A percentile compares a stretch with the other conserved stretches of the same genome.
These are phyloP conservation scores for Whitmania pigra DNA, from an alignment of 1,140 invertebrate species.

Conservation along the genomic window DNA sequence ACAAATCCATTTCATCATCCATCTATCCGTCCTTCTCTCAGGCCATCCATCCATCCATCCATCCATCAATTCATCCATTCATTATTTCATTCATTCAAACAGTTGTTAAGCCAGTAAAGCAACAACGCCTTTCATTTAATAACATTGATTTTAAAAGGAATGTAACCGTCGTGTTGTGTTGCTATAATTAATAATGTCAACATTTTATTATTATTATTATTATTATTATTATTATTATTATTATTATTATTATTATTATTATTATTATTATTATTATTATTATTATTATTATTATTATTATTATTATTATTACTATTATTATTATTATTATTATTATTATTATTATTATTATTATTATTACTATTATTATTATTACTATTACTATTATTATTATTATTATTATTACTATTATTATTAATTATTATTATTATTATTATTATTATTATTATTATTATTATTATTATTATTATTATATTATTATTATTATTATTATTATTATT, in stretches of 20 bases:
- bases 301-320: not conserved
- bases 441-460: no score
- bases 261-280: not conserved
- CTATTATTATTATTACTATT: not conserved
- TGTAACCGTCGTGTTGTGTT: no score
- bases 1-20: not conserved
- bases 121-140: no score
- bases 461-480: no score
- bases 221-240: not conserved
- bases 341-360: conserved; percentile 1
- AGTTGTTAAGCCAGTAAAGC: not conserved
- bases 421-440: no score
- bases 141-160: no score
- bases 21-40: not conserved
- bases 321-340: not conserved
- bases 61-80: not conserved
- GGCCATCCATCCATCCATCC: conserved; percentile 14
- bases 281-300: not conserved
- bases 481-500: no score
- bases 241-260: not conserved
- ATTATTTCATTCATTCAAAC: not conserved
- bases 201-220: not conserved
- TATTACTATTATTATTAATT: not conserved
- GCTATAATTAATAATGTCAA: not conserved
- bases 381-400: not conserved